These are phyloP conservation scores for Aurelia sp. DNA, from an alignment of 30 jellyfish, hydroid and myxozoan genomes.

Conservation along the genomic window DNA sequence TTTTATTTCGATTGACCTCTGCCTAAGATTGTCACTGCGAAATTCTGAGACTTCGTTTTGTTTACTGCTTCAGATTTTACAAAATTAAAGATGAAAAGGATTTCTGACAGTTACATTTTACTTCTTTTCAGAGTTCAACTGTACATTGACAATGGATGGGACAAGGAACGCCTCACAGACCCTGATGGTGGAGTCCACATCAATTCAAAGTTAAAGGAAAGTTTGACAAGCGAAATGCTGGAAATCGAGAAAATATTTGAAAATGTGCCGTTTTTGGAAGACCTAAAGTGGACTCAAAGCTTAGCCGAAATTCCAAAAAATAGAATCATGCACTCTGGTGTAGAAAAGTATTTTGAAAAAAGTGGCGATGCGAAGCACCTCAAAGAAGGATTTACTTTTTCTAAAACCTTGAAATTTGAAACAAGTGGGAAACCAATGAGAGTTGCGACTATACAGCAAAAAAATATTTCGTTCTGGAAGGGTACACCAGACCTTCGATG, in stretches of 20 bases:
- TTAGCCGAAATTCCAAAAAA: not conserved
- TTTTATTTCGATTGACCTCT: no score
- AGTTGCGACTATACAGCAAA: not conserved
- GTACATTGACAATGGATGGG: not conserved
- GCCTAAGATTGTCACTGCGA: no score
- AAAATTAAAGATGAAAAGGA: no score
- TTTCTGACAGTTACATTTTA: not conserved
- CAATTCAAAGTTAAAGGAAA: not conserved
- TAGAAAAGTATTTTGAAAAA: not conserved
- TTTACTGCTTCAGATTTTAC: no score
- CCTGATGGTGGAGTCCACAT: conserved; percentile 18
- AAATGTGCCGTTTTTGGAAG: not conserved
- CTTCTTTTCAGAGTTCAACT: not conserved
- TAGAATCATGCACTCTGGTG: conserved; percentile 9
- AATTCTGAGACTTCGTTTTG: no score
- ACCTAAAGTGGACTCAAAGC: conserved; percentile 8
- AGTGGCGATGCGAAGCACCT: not conserved
- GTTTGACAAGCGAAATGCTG: not conserved
- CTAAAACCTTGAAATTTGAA: conserved; percentile 17
- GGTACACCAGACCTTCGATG: conserved; percentile 25
- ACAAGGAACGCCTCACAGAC: not conserved
- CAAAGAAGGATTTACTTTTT: conserved; percentile 2
- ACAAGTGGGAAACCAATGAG: conserved; percentile 20
- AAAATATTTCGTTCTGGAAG: conserved; percentile 4
- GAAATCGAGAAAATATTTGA: not conserved